These are phyloP conservation scores for Nomada ruficornis DNA, from an alignment of 2,888 invertebrate species.

Conservation along the genomic window DNA sequence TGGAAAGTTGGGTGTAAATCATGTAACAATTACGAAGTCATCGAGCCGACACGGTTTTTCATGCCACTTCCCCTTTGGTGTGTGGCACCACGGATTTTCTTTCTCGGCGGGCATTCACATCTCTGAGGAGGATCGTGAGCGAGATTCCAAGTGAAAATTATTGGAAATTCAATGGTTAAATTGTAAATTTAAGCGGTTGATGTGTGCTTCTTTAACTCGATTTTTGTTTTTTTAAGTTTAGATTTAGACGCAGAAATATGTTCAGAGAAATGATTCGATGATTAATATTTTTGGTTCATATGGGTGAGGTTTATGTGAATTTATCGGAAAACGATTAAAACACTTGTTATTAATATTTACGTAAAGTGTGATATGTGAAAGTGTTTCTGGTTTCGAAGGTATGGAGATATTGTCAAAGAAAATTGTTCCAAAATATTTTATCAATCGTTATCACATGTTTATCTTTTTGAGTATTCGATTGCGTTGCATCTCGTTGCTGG, in stretches of 20 bases:
- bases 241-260: too few species aligned
- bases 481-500: too few species aligned
- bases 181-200: too few species aligned
- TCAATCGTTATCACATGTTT: too few species aligned
- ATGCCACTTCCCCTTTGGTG: neutral
- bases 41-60: conserved; percentile 19
- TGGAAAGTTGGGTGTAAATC: conserved; percentile 47
- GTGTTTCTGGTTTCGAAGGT: neutral
- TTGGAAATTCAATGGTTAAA: neutral
- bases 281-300: too few species aligned
- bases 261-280: too few species aligned
- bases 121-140: neutral
- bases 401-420: neutral
- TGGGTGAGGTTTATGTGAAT: too few species aligned
- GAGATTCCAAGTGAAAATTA: neutral
- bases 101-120: conserved; percentile 1
- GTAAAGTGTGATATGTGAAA: neutral
- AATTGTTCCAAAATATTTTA: neutral
- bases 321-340: too few species aligned
- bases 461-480: too few species aligned
- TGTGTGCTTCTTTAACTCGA: too few species aligned
- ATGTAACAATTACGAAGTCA: conserved; percentile 51
- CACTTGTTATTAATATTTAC: neutral
- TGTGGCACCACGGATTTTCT: neutral
- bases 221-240: too few species aligned